Evolutionary conservation across 2,113 vertebrate genomes (phyloP).

Genomic region (rat (Rattus norvegicus)): DNA sequence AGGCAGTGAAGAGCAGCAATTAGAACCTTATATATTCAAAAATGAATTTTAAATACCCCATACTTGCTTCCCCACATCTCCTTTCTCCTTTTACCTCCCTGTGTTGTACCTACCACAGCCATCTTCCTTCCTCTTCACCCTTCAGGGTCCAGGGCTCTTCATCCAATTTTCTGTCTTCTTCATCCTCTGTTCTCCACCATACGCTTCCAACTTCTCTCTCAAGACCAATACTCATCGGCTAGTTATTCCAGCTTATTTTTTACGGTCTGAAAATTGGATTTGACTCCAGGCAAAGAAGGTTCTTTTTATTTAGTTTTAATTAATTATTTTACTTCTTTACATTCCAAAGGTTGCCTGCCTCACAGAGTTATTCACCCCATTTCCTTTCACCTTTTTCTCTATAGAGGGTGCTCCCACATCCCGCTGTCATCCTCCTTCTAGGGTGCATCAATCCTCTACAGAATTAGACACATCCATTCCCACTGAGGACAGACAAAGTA

Average conservation of each 20-base stretch:
- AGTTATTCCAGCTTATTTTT: background rate
- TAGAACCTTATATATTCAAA: background rate
- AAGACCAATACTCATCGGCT: background rate
- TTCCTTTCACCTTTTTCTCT: no score
- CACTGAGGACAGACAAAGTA: no score
- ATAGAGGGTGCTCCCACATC: no score
- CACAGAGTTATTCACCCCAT: no score
- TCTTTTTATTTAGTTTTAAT: no score
- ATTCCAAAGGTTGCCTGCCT: no score
- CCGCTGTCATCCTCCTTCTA: no score
- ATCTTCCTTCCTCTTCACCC: background rate
- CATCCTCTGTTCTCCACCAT: background rate
- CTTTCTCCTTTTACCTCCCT: background rate
- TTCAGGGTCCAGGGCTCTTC: background rate
- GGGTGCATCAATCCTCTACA: no score
- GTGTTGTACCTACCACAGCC: background rate
- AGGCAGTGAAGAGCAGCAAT: background rate
- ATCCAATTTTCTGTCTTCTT: background rate
- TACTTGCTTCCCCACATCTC: background rate
- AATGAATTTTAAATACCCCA: background rate
- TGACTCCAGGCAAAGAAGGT: background rate
- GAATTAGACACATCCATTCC: no score
- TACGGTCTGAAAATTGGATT: background rate
- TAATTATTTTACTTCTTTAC: no score
- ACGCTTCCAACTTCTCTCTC: background rate